These are phyloP conservation scores for Olivierus martensii DNA, from an alignment of 1,140 invertebrate species.

Conservation along the genomic window DNA sequence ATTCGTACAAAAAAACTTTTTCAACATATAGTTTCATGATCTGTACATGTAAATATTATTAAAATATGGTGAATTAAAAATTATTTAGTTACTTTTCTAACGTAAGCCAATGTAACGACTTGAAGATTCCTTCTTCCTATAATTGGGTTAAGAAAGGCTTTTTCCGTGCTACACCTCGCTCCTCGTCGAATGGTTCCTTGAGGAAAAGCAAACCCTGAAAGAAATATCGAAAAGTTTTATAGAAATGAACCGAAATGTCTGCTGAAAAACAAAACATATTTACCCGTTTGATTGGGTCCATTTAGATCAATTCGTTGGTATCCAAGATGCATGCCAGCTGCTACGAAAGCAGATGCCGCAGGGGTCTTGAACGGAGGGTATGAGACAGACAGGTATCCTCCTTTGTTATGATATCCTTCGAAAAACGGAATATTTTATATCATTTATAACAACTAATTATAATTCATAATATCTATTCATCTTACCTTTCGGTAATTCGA, in stretches of 20 bases:
- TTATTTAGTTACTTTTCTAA: constrained; percentile 34
- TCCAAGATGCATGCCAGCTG: constrained; percentile 51
- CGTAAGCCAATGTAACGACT: constrained; percentile 65
- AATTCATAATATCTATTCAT: too few relatives aligned
- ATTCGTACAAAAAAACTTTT: too few relatives aligned
- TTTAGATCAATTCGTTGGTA: constrained; percentile 38
- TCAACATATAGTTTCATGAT: too few relatives aligned
- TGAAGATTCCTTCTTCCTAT: constrained; percentile 65
- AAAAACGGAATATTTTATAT: too few relatives aligned
- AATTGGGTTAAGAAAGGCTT: constrained; percentile 27
- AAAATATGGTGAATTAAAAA: too few relatives aligned
- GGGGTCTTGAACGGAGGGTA: constrained; percentile 16
- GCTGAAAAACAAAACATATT: not conserved
- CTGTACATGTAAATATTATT: too few relatives aligned
- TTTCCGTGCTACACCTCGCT: constrained; percentile 56
- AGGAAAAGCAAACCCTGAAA: constrained; percentile 45
- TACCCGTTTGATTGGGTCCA: constrained; percentile 28
- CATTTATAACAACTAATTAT: too few relatives aligned
- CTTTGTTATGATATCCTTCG: constrained; percentile 24
- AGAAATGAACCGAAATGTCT: too few relatives aligned
- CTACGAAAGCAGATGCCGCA: constrained; percentile 46
- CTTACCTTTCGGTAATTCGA: too few relatives aligned
- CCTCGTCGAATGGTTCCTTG: constrained; percentile 68
- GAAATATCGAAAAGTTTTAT: too few relatives aligned
- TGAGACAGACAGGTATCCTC: constrained; percentile 18